Evolutionary conservation across 2,797 vertebrate genomes (phyloP).

Genomic region (Dallia pectoralis): DNA sequence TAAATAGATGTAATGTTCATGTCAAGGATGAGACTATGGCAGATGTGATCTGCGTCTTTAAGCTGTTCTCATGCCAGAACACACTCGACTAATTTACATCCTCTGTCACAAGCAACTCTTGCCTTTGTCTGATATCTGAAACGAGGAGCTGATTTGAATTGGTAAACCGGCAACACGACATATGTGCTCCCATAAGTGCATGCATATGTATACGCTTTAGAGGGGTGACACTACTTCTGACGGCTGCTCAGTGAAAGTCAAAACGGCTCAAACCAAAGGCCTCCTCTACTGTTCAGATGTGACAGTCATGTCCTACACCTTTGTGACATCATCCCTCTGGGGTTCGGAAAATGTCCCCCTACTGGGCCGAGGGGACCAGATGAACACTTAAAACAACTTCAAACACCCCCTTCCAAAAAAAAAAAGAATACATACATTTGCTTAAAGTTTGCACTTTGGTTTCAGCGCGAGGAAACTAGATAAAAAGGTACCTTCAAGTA

Average conservation of each 20-base stretch:
- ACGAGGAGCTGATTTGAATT: constrained; percentile 67
- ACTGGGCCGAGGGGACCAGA: not conserved
- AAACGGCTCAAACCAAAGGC: constrained; percentile 51
- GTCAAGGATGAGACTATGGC: not conserved
- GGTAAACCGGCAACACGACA: constrained; percentile 62
- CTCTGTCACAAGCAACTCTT: constrained; percentile 24
- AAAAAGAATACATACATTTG: not conserved
- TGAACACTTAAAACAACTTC: not conserved
- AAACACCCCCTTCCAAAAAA: not conserved
- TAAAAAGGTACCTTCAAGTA: not conserved
- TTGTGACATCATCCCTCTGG: not conserved
- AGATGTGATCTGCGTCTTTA: constrained; percentile 16
- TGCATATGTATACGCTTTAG: constrained; percentile 71
- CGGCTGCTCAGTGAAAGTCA: constrained; percentile 52
- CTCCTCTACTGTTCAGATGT: not conserved
- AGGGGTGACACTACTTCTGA: constrained; percentile 43
- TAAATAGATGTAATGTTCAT: not conserved
- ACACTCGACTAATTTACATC: constrained; percentile 31
- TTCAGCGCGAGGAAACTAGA: not conserved
- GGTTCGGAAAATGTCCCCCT: not conserved
- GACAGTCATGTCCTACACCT: constrained; percentile 1
- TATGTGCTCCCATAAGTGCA: constrained; percentile 73
- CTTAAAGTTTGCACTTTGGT: not conserved
- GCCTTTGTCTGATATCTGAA: constrained; percentile 37
- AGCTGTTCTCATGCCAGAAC: constrained; percentile 2